Percentiles rank a stretch among this genome's conserved stretches.
These are phyloP conservation scores for Lasioglossum leucozonium DNA, from an alignment of 2,888 invertebrate genomes.

Conservation along the genomic window DNA sequence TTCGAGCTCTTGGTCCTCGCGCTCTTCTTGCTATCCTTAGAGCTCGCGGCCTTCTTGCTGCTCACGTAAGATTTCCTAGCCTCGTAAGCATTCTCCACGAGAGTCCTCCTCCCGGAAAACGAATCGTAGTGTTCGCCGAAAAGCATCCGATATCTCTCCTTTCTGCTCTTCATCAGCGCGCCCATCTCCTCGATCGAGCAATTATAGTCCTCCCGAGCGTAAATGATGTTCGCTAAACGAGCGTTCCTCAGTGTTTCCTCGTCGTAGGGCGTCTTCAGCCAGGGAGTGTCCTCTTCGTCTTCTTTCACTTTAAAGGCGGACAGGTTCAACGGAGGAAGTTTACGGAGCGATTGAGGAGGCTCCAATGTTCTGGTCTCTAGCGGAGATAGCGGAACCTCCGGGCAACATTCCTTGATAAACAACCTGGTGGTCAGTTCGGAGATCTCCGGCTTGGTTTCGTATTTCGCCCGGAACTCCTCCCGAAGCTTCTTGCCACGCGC, in stretches of 20 bases:
- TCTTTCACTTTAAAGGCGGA: slow-evolving; percentile 38
- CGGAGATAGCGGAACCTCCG: neutral
- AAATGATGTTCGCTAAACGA: slow-evolving; percentile 14
- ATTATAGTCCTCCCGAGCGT: slow-evolving; percentile 27
- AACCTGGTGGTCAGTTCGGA: neutral
- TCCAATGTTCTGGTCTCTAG: slow-evolving; percentile 42
- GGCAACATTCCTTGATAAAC: neutral
- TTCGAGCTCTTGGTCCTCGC: slow-evolving; percentile 17
- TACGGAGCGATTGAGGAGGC: slow-evolving; percentile 24
- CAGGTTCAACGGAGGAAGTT: slow-evolving; percentile 46
- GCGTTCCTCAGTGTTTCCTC: slow-evolving; percentile 29
- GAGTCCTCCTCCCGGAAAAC: slow-evolving; percentile 30
- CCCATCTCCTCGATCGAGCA: slow-evolving; percentile 37
- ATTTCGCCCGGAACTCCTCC: slow-evolving; percentile 59
- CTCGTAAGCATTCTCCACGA: slow-evolving; percentile 42
- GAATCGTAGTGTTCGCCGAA: slow-evolving; percentile 8
- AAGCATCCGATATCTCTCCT: slow-evolving; percentile 15
- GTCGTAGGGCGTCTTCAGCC: slow-evolving; percentile 25
- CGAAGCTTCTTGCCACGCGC: slow-evolving; percentile 67
- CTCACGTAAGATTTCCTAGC: slow-evolving; percentile 23
- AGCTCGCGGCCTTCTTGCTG: neutral
- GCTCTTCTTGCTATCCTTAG: slow-evolving; percentile 5
- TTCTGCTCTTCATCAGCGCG: slow-evolving; percentile 13
- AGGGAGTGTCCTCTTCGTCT: slow-evolving; percentile 14
- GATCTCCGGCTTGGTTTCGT: slow-evolving; percentile 8